These are phyloP conservation scores for Luscinia luscinia DNA, from an alignment of 2,797 vertebrate species.

Conservation along the genomic window DNA sequence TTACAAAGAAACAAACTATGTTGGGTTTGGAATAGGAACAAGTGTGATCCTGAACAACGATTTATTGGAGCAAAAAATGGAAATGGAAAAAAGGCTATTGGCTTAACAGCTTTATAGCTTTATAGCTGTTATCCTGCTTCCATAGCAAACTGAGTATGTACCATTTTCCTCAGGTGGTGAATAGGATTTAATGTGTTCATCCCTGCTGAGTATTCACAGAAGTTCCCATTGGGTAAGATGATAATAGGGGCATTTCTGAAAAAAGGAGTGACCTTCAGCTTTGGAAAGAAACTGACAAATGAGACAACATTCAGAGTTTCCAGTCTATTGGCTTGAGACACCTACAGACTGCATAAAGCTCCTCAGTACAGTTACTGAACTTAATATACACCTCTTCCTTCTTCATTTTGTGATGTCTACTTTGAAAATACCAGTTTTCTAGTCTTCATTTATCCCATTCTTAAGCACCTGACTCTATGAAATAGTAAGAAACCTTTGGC, in stretches of 20 bases:
- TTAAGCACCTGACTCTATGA: background rate
- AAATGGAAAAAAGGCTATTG: background rate
- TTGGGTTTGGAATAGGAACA: background rate
- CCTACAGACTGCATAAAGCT: background rate
- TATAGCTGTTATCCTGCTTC: fast-evolving
- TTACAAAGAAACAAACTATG: background rate
- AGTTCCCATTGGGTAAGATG: background rate
- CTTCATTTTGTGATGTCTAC: background rate
- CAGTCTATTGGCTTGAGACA: background rate
- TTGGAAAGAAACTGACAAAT: background rate
- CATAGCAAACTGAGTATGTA: background rate
- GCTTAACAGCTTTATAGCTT: background rate
- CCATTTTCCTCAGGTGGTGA: background rate
- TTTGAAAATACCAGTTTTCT: background rate
- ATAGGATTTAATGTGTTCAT: background rate
- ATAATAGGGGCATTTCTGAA: background rate
- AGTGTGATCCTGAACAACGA: background rate
- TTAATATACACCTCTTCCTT: background rate
- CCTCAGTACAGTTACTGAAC: background rate
- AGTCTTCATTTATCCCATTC: background rate
- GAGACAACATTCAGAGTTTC: background rate
- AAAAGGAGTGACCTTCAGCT: background rate
- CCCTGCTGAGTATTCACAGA: background rate
- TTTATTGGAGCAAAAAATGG: background rate
- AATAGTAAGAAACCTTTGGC: background rate